These are phyloP conservation scores for Pygmarrhopalites habei DNA, from an alignment of 1,140 invertebrate genomes.

Conservation along the genomic window DNA sequence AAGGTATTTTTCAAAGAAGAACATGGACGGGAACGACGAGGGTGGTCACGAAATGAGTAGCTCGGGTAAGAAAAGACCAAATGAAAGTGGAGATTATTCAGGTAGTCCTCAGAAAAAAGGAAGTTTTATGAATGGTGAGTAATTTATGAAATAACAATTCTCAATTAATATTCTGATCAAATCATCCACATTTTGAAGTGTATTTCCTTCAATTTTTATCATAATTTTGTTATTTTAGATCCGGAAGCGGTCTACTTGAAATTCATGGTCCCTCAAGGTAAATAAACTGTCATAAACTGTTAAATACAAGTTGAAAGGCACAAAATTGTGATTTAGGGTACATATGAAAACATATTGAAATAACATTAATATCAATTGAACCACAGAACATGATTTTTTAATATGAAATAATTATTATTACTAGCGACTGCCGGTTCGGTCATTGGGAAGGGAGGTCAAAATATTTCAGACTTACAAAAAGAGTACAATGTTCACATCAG, in stretches of 20 bases:
- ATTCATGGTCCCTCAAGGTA: conserved; percentile 39
- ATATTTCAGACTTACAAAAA: conserved; percentile 40
- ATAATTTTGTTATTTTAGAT: conserved; percentile 14
- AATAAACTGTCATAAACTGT: no score
- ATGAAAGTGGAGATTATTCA: conserved; percentile 32
- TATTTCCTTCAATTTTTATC: neutral
- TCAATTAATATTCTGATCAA: neutral
- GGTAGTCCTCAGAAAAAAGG: conserved; percentile 36
- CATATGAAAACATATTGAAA: no score
- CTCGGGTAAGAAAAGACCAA: conserved; percentile 32
- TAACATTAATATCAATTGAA: no score
- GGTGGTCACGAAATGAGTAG: conserved; percentile 21
- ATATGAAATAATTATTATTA: no score
- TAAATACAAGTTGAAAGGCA: no score
- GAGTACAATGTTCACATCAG: conserved; percentile 39
- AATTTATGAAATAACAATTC: neutral
- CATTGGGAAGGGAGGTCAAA: conserved; percentile 39
- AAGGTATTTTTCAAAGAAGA: neutral
- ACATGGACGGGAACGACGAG: conserved; percentile 24
- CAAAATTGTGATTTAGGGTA: no score
- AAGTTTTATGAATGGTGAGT: conserved; percentile 34
- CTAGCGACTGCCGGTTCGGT: conserved; percentile 37
- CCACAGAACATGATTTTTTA: no score
- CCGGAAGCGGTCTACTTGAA: conserved; percentile 38
- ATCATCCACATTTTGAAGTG: neutral